These are phyloP conservation scores for Coryphaenoides rupestris DNA, from an alignment of 2,113 vertebrate genomes.

Conservation along the genomic window DNA sequence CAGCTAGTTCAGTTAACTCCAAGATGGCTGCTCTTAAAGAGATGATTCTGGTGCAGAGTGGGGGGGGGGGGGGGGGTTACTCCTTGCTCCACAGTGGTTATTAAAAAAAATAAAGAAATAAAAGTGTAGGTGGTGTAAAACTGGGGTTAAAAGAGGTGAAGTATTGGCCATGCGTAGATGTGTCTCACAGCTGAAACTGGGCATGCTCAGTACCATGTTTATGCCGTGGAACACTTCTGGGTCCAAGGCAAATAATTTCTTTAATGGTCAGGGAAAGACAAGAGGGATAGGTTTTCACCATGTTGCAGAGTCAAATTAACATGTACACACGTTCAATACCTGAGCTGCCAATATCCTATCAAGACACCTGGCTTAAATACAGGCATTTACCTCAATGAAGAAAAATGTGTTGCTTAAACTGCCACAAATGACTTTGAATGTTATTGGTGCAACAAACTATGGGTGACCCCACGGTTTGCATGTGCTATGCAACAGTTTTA, in stretches of 20 bases:
- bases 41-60: slow-evolving; percentile 32
- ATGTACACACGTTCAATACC: slow-evolving; percentile 19
- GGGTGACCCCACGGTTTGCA: too few relatives aligned
- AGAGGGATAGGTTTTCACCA: slow-evolving; percentile 46
- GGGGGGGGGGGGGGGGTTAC: slow-evolving; percentile 30
- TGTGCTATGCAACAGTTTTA: too few relatives aligned
- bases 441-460: too few relatives aligned
- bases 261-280: slow-evolving; percentile 63
- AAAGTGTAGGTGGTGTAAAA: slow-evolving; percentile 39
- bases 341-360: not conserved
- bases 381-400: too few relatives aligned
- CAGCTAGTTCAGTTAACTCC: slow-evolving; percentile 16
- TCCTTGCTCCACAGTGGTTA: slow-evolving; percentile 21
- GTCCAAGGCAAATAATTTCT: slow-evolving; percentile 76
- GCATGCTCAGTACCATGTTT: slow-evolving; percentile 71
- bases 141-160: slow-evolving; percentile 55
- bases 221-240: slow-evolving; percentile 69
- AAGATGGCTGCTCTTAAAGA: slow-evolving; percentile 26
- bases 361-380: too few relatives aligned
- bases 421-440: too few relatives aligned
- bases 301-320: slow-evolving; percentile 35
- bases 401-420: too few relatives aligned
- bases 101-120: slow-evolving; percentile 47
- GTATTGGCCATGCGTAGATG: slow-evolving; percentile 62
- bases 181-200: slow-evolving; percentile 49